A percentile compares a stretch with the other conserved stretches of the same genome.
Evolutionary conservation across 2,888 invertebrate species (phyloP).

Genomic region (Creontiades dilutus): DNA sequence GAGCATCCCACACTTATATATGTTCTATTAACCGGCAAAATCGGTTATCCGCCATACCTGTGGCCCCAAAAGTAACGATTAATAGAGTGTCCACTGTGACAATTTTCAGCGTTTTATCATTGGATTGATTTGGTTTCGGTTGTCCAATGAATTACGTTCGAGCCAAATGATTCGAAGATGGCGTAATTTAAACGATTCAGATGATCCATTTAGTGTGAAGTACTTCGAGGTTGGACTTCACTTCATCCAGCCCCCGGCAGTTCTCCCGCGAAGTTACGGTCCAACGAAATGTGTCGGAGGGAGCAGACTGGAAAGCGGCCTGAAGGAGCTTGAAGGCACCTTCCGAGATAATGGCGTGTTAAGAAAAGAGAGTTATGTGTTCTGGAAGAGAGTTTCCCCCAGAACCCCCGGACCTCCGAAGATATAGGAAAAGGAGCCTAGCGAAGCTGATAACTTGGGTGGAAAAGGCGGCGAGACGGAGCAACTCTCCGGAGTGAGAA

Average conservation of each 20-base stretch:
- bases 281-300: slow-evolving; percentile 13
- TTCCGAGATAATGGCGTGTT: slow-evolving; percentile 63
- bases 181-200: too few species aligned
- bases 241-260: not conserved
- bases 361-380: slow-evolving; percentile 58
- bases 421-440: slow-evolving; percentile 62
- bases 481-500: not conserved
- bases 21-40: too few species aligned
- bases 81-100: too few species aligned
- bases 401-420: not conserved
- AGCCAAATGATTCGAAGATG: not conserved
- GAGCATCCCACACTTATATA: too few species aligned
- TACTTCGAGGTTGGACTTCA: not conserved
- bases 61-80: too few species aligned
- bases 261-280: slow-evolving; percentile 8
- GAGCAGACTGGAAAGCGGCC: not conserved
- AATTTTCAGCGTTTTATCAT: too few species aligned
- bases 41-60: too few species aligned
- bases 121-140: too few species aligned
- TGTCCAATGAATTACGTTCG: too few species aligned
- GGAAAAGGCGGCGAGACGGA: not conserved
- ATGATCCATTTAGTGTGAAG: too few species aligned
- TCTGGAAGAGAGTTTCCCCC: slow-evolving; percentile 19
- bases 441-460: slow-evolving; percentile 64
- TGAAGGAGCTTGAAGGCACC: slow-evolving; percentile 13